Evolutionary conservation across 2,113 vertebrate species (phyloP).

Genomic region (Hyperoodon ampullatus): DNA sequence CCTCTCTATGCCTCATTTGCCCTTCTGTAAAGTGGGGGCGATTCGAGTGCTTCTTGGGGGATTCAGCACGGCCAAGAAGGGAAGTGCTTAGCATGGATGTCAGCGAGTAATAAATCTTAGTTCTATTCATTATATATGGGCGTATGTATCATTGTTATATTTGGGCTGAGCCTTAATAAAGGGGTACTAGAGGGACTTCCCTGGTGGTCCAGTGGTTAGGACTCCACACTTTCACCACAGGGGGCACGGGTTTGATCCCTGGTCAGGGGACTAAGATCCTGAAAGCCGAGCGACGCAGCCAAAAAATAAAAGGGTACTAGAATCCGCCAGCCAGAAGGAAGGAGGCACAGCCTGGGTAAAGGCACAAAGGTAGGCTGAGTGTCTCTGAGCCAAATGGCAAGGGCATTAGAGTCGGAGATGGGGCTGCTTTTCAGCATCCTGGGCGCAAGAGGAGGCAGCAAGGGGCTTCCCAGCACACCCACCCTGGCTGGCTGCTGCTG

Average conservation of each 20-base stretch:
- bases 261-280: neutral
- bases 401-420: rapidly evolving
- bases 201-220: neutral
- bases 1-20: neutral
- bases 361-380: rapidly evolving
- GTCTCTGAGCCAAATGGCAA: too few relatives aligned
- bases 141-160: too few relatives aligned
- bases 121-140: neutral
- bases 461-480: neutral
- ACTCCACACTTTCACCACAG: neutral
- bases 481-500: neutral
- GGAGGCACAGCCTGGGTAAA: neutral
- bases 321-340: neutral
- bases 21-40: neutral
- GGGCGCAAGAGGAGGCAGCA: neutral
- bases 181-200: neutral
- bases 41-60: neutral
- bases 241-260: neutral
- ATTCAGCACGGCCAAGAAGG: neutral
- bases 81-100: neutral
- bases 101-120: neutral
- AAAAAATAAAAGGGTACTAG: neutral
- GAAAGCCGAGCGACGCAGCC: neutral
- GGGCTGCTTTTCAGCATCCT: neutral
- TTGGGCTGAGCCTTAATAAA: neutral